Evolutionary conservation across 2,113 vertebrate genomes (phyloP).

Genomic region (Trematocara zebra): DNA sequence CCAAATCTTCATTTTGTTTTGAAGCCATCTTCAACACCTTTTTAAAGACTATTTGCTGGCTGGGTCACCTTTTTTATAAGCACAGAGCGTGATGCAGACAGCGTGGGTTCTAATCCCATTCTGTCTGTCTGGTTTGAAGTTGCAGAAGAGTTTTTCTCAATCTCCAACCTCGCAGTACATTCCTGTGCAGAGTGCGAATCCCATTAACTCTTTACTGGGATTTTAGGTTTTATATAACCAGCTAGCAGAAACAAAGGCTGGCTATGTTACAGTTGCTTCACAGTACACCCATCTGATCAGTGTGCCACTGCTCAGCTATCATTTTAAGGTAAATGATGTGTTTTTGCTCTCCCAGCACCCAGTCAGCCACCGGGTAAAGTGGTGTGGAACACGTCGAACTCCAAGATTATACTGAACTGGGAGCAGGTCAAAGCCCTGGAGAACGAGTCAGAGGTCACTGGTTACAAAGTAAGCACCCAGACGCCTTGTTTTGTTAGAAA

Average conservation of each 20-base stretch:
- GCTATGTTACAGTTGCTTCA: not conserved
- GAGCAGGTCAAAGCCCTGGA: slow-evolving; percentile 95
- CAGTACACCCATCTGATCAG: not conserved
- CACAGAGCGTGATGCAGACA: not conserved
- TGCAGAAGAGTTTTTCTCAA: not conserved
- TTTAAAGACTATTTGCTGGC: not conserved
- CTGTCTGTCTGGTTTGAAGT: not conserved
- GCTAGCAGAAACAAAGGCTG: not conserved
- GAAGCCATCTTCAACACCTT: not conserved
- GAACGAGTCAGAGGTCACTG: slow-evolving; percentile 96
- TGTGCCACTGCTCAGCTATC: not conserved
- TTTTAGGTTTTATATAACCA: not conserved
- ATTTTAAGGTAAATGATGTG: not conserved
- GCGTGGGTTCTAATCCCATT: not conserved
- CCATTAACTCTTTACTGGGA: not conserved
- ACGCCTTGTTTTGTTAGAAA: not conserved
- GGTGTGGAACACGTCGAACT: slow-evolving; percentile 93
- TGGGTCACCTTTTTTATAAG: not conserved
- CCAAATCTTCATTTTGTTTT: not conserved
- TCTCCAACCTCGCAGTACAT: accelerated
- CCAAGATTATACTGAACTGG: slow-evolving; percentile 97
- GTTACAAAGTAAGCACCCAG: slow-evolving; percentile 86
- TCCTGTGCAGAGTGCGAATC: not conserved
- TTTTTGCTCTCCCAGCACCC: slow-evolving; percentile 74
- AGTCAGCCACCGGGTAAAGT: slow-evolving; percentile 93